Evolutionary conservation across 2,113 vertebrate species (phyloP).

Genomic region (Mungos mungo): DNA sequence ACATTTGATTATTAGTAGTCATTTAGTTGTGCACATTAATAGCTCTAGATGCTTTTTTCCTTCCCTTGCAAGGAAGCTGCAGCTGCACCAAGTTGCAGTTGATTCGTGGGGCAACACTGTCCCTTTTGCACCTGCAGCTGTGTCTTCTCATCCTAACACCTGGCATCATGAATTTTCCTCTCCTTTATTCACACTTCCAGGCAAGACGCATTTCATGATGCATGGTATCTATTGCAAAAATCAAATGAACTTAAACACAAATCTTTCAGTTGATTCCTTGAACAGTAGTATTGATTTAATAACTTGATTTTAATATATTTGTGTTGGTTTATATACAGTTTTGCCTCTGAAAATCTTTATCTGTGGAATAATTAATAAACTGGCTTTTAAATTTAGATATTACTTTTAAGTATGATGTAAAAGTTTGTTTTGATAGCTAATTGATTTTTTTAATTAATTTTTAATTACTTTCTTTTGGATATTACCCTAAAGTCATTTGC

Average conservation of each 20-base stretch:
- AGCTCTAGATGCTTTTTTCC: constrained; percentile 76
- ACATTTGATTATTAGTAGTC: constrained; percentile 67
- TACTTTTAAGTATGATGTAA: constrained; percentile 19
- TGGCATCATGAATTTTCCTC: constrained; percentile 86
- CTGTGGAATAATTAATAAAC: background rate
- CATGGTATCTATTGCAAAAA: constrained; percentile 69
- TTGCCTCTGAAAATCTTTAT: background rate
- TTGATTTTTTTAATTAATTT: background rate
- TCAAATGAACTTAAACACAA: constrained; percentile 78
- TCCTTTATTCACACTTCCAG: constrained; percentile 78
- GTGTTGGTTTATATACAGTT: constrained; percentile 39
- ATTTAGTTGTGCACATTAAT: constrained; percentile 69
- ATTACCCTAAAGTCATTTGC: background rate
- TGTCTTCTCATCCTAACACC: constrained; percentile 86
- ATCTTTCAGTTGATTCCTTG: constrained; percentile 78
- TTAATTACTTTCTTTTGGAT: constrained; percentile 16
- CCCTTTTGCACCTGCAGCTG: constrained; percentile 93
- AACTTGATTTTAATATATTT: constrained; percentile 36
- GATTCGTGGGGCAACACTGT: constrained; percentile 82
- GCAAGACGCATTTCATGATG: constrained; percentile 76
- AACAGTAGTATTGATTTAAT: constrained; percentile 66
- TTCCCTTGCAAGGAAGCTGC: constrained; percentile 83
- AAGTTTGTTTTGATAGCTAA: background rate
- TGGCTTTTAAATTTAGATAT: constrained; percentile 6
- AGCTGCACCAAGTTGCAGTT: constrained; percentile 86